These are phyloP conservation scores for Dermatemys mawii DNA, from an alignment of 2,113 vertebrate genomes.

Conservation along the genomic window DNA sequence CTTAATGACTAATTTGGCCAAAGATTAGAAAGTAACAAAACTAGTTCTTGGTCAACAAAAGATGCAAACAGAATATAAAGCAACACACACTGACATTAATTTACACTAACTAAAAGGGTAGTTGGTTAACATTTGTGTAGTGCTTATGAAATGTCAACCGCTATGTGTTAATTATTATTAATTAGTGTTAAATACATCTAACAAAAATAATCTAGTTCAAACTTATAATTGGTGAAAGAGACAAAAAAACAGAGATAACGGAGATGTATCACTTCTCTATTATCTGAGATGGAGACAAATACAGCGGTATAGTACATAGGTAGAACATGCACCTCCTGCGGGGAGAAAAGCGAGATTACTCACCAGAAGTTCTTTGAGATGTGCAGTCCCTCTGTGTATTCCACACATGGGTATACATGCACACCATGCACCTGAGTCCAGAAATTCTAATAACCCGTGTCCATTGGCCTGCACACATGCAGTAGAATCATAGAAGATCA, in stretches of 20 bases:
- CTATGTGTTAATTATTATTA: constrained; percentile 36
- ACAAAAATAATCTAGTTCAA: not conserved
- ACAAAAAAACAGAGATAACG: not conserved
- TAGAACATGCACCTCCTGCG: not conserved
- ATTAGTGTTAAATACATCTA: constrained; percentile 24
- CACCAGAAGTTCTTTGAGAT: not conserved
- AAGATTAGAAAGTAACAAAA: constrained; percentile 52
- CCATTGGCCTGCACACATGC: too few species aligned
- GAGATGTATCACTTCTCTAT: not conserved
- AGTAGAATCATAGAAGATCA: too few species aligned
- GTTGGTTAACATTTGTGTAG: constrained; percentile 49
- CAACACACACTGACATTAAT: constrained; percentile 42
- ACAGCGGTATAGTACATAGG: not conserved
- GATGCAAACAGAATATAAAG: constrained; percentile 49
- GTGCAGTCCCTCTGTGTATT: too few species aligned
- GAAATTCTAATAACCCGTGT: too few species aligned
- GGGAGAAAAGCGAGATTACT: not conserved
- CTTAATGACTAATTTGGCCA: constrained; percentile 46
- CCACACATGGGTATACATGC: too few species aligned
- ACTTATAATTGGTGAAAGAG: not conserved
- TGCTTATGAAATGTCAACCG: constrained; percentile 47
- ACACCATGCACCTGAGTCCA: too few species aligned
- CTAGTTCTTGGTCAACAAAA: constrained; percentile 54
- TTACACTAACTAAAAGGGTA: constrained; percentile 42
- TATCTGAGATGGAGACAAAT: not conserved